A percentile compares a stretch with the other conserved stretches of the same genome.
Conservation (phyloP, 2,797 vertebrate species). For the Esox masquinongy region DNA sequence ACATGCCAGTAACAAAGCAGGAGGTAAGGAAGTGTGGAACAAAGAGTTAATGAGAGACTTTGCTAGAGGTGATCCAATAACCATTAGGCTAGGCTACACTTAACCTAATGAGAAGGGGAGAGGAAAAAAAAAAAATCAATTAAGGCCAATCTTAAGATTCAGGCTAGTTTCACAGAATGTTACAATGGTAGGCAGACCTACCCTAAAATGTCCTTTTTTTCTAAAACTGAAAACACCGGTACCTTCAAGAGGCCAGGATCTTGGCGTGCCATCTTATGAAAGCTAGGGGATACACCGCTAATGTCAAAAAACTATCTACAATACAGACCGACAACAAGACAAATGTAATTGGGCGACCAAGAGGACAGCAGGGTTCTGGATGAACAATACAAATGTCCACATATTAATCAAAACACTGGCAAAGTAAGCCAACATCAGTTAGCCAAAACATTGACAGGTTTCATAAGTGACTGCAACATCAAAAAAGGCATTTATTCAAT, state of each 20-base stretch:
- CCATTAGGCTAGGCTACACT: conserved; percentile 7
- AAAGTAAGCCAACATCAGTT: background rate
- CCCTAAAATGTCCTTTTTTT: background rate
- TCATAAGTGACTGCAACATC: background rate
- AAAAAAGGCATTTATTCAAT: too few relatives aligned
- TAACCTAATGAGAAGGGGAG: conserved; percentile 18
- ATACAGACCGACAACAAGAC: background rate
- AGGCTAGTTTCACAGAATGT: background rate
- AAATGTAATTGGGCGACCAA: background rate
- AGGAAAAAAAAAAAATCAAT: conserved; percentile 19
- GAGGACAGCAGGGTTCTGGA: background rate
- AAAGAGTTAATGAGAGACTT: conserved; percentile 32
- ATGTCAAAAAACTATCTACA: background rate
- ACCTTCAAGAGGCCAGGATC: background rate
- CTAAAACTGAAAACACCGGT: background rate
- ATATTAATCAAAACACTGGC: background rate
- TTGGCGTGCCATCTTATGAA: background rate
- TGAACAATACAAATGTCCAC: background rate
- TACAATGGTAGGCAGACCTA: background rate
- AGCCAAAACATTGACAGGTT: background rate
- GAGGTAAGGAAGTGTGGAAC: conserved; percentile 25
- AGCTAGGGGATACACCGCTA: background rate
- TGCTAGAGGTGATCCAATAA: conserved; percentile 3
- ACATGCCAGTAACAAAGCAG: conserved; percentile 33
- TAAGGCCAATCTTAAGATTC: background rate